Percentiles rank a stretch among this genome's conserved stretches.
Evolutionary conservation across 2,888 invertebrate genomes (phyloP).

Genomic region (Lottia scabra): DNA sequence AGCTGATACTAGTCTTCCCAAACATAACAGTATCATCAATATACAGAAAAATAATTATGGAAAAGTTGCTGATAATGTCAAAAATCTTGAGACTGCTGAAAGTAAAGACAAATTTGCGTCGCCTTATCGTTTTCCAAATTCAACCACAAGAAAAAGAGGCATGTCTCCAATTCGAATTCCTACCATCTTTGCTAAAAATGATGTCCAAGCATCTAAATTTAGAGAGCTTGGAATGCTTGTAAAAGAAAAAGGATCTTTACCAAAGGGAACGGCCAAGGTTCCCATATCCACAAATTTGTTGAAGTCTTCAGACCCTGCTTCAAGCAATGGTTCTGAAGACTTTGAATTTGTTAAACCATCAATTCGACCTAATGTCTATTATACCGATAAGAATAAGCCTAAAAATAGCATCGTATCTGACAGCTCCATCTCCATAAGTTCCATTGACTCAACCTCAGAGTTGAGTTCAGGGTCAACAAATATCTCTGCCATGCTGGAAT

Average conservation of each 20-base stretch:
- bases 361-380: slow-evolving; percentile 47
- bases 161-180: slow-evolving; percentile 60
- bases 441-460: background rate
- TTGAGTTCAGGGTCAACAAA: background rate
- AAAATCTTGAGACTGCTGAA: slow-evolving; percentile 27
- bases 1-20: slow-evolving; percentile 43
- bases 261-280: slow-evolving; percentile 39
- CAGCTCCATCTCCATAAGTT: background rate
- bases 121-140: slow-evolving; percentile 53
- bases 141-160: slow-evolving; percentile 45
- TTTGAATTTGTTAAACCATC: slow-evolving; percentile 18
- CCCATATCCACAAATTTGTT: slow-evolving; percentile 55
- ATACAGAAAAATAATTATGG: slow-evolving; percentile 51
- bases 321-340: slow-evolving; percentile 5
- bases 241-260: slow-evolving; percentile 4
- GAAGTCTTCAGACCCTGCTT: slow-evolving; percentile 38
- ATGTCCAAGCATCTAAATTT: slow-evolving; percentile 32
- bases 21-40: slow-evolving; percentile 54
- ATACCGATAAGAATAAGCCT: slow-evolving; percentile 2
- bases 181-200: slow-evolving; percentile 49
- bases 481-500: background rate
- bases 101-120: slow-evolving; percentile 34
- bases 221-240: slow-evolving; percentile 28
- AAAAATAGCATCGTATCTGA: background rate
- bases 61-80: slow-evolving; percentile 50